Evolutionary conservation across 2,113 vertebrate genomes (phyloP), one percentile per base, ranked within the genome.

Genomic region (Pardalotus punctatus): DNA sequence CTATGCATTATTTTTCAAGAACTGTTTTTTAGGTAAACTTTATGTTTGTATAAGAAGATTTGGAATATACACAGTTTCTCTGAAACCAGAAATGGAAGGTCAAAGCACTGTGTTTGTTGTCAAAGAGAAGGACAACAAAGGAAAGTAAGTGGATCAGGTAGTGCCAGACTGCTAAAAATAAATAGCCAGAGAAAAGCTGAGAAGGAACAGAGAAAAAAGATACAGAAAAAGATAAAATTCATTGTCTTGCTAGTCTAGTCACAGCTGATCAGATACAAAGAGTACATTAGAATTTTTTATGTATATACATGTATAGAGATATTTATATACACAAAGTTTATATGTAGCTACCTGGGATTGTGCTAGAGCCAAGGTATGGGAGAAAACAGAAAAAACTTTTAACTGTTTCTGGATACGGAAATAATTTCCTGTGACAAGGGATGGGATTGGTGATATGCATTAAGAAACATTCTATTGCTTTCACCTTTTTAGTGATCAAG

Each of bases 251-350:
- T 79, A 47, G 29, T 67, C 38, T 72, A 91, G 47, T 54, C 29
- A 56, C 48, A 89, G 11, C 8, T 65, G 53, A 84, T 61, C 23
- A 78, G 31, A 66, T 31, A 78, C 3, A 72, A 27, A 9, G 2
- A 81, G 20, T 25, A 58, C 1, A 5, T 12, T 67, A 47, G 4
- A 48, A 9, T 8, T 18, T 25, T 29, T 23, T 12, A 17, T 3
- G 7, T 4, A 17, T 6, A 25, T 2, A 7, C 6, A 29, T 6
- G 7, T 4, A 29, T 1, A 25, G 5, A 8, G 2, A 47, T 24
- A 35, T 2, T 38, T 2, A 57, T 5, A 71, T 1, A 66, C 3
- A 28, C 0, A 50, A 6, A 72, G 5, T 40, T 81, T 47, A 43
- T 40, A 22, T 24, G 43, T 8, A 73, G n/a, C 35, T 76, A 60